Conservation (phyloP, 2,888 invertebrate genomes). For the Lasioglossum figueresi region DNA sequence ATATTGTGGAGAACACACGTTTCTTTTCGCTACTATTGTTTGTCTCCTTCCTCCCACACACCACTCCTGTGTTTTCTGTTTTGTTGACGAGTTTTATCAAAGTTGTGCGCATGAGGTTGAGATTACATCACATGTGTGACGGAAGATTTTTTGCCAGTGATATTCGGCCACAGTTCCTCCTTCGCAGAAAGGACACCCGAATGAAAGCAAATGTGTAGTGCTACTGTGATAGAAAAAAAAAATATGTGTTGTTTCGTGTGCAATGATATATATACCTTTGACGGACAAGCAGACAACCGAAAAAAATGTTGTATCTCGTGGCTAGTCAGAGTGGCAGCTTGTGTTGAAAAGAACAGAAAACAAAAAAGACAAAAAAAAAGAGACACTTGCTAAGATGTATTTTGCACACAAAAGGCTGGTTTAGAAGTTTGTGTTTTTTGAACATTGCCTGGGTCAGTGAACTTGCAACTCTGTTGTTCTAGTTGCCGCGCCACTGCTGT, state of each 20-base stretch:
- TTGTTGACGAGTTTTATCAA: conserved; percentile 36
- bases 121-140: conserved; percentile 38
- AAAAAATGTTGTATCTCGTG: conserved; percentile 36
- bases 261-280: conserved; percentile 40
- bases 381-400: conserved; percentile 40
- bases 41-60: conserved; percentile 32
- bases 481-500: conserved; percentile 39
- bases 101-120: conserved; percentile 56
- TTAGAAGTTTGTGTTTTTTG: conserved; percentile 54
- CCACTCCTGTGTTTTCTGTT: conserved; percentile 41
- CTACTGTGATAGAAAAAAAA: conserved; percentile 55
- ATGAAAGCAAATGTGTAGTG: conserved; percentile 45
- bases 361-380: conserved; percentile 28
- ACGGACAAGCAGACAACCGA: conserved; percentile 28
- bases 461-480: conserved; percentile 48
- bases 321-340: conserved; percentile 48
- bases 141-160: conserved; percentile 46
- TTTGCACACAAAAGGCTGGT: conserved; percentile 50
- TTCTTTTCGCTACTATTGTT: conserved; percentile 50
- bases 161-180: conserved; percentile 5
- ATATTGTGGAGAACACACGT: conserved; percentile 51
- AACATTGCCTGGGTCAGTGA: conserved; percentile 57
- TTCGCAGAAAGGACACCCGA: conserved; percentile 33
- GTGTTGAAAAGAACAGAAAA: conserved; percentile 24
- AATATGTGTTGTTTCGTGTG: conserved; percentile 46